Conservation (phyloP, 2,888 invertebrate species). For the Ophion obscuratus region DNA sequence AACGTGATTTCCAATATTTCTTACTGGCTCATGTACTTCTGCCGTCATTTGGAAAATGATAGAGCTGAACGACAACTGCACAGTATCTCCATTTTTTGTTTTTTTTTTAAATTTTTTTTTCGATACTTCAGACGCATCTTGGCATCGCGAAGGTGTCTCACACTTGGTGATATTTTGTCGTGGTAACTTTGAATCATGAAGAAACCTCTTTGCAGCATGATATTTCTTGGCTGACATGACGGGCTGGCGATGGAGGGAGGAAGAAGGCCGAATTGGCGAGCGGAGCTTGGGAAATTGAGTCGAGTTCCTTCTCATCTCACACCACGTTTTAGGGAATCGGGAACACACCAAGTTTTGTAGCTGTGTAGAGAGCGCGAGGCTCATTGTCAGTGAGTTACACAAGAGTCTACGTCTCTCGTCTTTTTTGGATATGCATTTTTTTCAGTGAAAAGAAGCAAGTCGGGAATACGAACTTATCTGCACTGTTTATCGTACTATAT, state of each 20-base stretch:
- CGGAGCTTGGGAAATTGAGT: slow-evolving; percentile 27
- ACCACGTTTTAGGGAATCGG: slow-evolving; percentile 4
- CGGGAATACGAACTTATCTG: slow-evolving; percentile 14
- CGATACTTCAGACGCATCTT: not conserved
- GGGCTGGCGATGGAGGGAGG: slow-evolving; percentile 17
- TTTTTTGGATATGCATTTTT: not conserved
- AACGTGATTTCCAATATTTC: too few relatives aligned
- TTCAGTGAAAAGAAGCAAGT: not conserved
- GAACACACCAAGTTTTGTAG: not conserved
- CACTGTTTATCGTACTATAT: slow-evolving; percentile 32
- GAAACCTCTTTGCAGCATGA: slow-evolving; percentile 24
- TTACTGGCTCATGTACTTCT: not conserved
- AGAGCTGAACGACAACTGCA: not conserved
- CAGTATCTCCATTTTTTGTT: not conserved
- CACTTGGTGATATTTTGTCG: slow-evolving; percentile 21
- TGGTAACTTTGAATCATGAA: slow-evolving; percentile 23
- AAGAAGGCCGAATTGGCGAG: slow-evolving; percentile 9
- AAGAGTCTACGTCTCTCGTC: slow-evolving; percentile 36
- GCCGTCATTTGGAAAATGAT: too few relatives aligned
- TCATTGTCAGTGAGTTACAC: slow-evolving; percentile 35
- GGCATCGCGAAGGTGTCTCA: slow-evolving; percentile 34
- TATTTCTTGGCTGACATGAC: slow-evolving; percentile 28
- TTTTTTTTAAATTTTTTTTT: not conserved
- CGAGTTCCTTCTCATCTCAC: slow-evolving; percentile 30
- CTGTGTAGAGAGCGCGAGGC: not conserved